These are phyloP conservation scores for Watsonalla cultraria DNA, from an alignment of 2,888 invertebrate species.

Conservation along the genomic window DNA sequence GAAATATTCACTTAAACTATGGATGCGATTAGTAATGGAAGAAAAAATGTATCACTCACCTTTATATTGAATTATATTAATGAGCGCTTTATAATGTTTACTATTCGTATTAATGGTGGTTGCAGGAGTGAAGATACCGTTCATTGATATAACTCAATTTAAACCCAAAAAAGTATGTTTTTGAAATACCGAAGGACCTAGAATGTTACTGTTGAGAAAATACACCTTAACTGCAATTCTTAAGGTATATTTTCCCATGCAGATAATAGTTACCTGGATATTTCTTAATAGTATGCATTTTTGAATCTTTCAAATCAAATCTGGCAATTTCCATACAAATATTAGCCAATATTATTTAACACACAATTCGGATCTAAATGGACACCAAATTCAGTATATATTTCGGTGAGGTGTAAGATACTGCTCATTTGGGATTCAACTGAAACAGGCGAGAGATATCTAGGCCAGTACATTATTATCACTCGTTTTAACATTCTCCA, in stretches of 20 bases:
- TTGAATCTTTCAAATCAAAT: not conserved
- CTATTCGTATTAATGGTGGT: not conserved
- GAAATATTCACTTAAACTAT: not conserved
- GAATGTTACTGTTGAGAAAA: no score
- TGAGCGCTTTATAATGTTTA: not conserved
- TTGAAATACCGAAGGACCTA: no score
- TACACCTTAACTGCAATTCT: no score
- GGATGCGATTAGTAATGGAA: no score
- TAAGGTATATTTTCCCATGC: no score
- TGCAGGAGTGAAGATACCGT: no score
- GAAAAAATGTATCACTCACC: not conserved
- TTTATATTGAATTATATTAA: not conserved
- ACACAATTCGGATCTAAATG: constrained; percentile 22
- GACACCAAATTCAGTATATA: constrained; percentile 27
- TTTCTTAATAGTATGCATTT: no score
- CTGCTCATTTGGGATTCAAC: not conserved
- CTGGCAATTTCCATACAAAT: constrained; percentile 14
- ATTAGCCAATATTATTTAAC: constrained; percentile 28
- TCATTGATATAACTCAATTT: no score
- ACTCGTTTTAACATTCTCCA: constrained; percentile 33
- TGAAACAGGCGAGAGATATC: constrained; percentile 31
- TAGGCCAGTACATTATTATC: constrained; percentile 59
- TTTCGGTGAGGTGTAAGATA: not conserved
- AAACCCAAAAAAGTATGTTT: no score
- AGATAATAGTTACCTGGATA: no score